These are phyloP conservation scores for Brienomyrus brachyistius DNA, from an alignment of 2,113 vertebrate genomes.

Conservation along the genomic window DNA sequence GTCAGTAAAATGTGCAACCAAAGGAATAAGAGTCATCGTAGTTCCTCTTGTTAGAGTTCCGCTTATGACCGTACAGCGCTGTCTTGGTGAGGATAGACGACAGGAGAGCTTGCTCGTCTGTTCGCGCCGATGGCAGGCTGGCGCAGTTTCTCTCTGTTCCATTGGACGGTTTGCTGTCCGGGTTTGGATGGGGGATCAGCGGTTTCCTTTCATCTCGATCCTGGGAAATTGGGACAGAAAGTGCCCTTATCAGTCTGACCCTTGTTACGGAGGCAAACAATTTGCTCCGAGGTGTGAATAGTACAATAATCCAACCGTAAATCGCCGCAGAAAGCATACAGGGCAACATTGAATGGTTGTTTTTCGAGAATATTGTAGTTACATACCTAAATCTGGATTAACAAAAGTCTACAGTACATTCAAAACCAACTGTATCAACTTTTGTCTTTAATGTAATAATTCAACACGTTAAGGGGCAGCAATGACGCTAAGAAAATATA, in stretches of 20 bases:
- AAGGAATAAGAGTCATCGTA: not conserved
- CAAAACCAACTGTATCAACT: not conserved
- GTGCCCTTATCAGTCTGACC: not conserved
- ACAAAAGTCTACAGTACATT: not conserved
- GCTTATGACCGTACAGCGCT: constrained; percentile 68
- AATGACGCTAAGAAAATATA: not conserved
- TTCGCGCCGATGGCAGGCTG: constrained; percentile 71
- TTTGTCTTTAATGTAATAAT: not conserved
- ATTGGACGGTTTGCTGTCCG: constrained; percentile 75
- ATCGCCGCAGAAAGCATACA: not conserved
- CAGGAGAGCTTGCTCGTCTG: constrained; percentile 86
- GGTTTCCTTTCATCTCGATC: constrained; percentile 66
- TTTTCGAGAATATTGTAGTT: not conserved
- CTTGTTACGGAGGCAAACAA: not conserved
- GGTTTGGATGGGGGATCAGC: constrained; percentile 73
- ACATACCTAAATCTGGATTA: not conserved
- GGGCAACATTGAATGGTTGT: not conserved
- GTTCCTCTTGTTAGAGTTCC: not conserved
- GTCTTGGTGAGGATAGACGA: constrained; percentile 89
- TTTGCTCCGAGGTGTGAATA: not conserved
- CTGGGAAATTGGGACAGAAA: constrained; percentile 28
- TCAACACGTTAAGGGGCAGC: not conserved
- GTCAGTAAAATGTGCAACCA: not conserved
- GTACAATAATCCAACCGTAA: not conserved
- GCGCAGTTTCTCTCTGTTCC: constrained; percentile 72